phyloP scores from a whole-genome alignment of 1,140 invertebrate species.

The Anadara kagoshimensis region DNA sequence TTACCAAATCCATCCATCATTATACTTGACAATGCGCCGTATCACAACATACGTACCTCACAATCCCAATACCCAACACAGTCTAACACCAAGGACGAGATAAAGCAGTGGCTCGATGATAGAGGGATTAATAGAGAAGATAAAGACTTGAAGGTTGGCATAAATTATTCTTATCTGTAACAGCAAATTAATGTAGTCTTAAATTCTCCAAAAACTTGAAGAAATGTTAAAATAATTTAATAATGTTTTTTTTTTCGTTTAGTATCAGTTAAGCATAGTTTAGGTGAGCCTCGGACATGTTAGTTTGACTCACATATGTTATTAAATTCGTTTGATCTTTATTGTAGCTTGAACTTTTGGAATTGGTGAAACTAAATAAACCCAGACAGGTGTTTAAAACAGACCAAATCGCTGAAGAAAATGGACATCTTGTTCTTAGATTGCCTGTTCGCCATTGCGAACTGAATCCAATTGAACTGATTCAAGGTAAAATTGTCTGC shows the following conservation, averaged over 20 bases:
- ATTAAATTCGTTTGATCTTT: background rate
- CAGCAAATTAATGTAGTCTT: too few species aligned
- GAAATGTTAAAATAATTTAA: too few species aligned
- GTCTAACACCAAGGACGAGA: slow-evolving; percentile 1
- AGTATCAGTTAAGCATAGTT: too few species aligned
- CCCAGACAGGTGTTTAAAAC: background rate
- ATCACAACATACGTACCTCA: slow-evolving; percentile 13
- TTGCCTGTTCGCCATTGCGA: background rate
- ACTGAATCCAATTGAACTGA: background rate
- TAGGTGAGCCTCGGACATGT: too few species aligned
- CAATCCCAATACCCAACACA: slow-evolving; percentile 1
- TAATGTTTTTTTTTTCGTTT: too few species aligned
- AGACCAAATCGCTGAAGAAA: background rate
- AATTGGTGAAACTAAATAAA: background rate
- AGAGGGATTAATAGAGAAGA: too few species aligned
- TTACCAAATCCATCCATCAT: slow-evolving; percentile 2
- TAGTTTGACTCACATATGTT: too few species aligned
- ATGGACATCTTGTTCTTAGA: background rate
- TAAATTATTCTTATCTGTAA: too few species aligned
- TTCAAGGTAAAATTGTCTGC: background rate
- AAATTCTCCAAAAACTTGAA: too few species aligned
- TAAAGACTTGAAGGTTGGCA: too few species aligned
- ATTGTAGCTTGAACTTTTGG: background rate
- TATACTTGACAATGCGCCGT: slow-evolving; percentile 18
- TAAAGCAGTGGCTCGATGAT: slow-evolving; percentile 26